A percentile compares a stretch with the other conserved stretches of the same genome.
phyloP scores from a whole-genome alignment of 2,113 vertebrate species.

The Ochotona princeps region DNA sequence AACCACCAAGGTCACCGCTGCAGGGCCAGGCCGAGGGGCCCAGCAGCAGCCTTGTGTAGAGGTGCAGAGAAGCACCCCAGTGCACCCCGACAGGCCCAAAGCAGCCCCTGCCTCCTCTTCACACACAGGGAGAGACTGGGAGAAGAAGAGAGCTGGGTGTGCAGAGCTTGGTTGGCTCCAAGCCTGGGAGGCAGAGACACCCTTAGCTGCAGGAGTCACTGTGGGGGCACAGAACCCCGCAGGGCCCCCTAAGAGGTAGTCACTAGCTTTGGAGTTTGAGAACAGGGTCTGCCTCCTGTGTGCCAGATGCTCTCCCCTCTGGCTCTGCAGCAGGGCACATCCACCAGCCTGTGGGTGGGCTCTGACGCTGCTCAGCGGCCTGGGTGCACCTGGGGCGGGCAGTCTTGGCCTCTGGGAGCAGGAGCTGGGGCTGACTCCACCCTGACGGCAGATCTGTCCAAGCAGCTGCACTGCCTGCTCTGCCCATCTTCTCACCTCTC shows the following conservation, averaged over 20 bases:
- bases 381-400: too few species aligned
- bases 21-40: neutral
- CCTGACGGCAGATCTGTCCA: neutral
- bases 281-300: neutral
- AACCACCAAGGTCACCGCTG: neutral
- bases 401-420: neutral
- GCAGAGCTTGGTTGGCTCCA: neutral
- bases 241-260: too few species aligned
- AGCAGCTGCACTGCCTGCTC: accelerated
- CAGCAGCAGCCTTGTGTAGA: neutral
- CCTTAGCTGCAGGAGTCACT: accelerated
- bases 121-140: neutral
- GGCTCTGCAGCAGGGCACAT: too few species aligned
- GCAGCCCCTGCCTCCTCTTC: neutral
- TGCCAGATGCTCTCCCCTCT: too few species aligned
- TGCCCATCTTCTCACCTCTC: too few species aligned
- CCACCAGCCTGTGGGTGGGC: too few species aligned
- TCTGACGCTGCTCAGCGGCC: too few species aligned
- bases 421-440: too few species aligned
- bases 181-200: neutral
- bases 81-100: accelerated
- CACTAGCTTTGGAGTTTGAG: too few species aligned
- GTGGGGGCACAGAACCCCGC: neutral
- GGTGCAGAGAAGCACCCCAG: neutral
- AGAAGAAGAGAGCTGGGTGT: neutral